phyloP scores from a whole-genome alignment of 2,113 vertebrate genomes.

The Megaleporinus macrocephalus region DNA sequence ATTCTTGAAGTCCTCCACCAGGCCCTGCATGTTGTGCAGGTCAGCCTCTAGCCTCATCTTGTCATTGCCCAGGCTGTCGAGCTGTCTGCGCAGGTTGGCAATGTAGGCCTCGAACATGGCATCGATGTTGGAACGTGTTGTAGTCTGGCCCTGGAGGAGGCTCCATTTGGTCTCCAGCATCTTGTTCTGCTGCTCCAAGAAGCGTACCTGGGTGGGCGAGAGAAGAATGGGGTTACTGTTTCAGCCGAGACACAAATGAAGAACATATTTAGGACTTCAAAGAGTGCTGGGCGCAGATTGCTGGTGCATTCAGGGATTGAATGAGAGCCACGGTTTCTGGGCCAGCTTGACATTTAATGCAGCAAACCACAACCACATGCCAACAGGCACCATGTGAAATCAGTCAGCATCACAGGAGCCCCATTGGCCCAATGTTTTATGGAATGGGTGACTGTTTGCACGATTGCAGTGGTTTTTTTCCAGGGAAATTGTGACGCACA shows the following conservation, averaged over 20 bases:
- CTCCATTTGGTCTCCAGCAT: slow-evolving; percentile 97
- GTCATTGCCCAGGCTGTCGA: slow-evolving; percentile 85
- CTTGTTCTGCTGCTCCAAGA: slow-evolving; percentile 98
- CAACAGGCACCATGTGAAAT: slow-evolving; percentile 38
- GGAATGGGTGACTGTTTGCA: slow-evolving; percentile 50
- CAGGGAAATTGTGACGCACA: slow-evolving; percentile 67
- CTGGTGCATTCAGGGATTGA: slow-evolving; percentile 26
- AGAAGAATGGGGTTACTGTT: slow-evolving; percentile 34
- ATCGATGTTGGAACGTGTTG: slow-evolving; percentile 81
- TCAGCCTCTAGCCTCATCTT: slow-evolving; percentile 90
- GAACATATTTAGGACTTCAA: slow-evolving; percentile 28
- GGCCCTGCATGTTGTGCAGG: slow-evolving; percentile 89
- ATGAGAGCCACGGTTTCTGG: slow-evolving; percentile 19
- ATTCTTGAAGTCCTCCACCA: slow-evolving; percentile 96
- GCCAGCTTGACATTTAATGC: slow-evolving; percentile 19
- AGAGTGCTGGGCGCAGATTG: background rate
- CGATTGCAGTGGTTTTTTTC: slow-evolving; percentile 53
- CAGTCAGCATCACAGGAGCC: slow-evolving; percentile 31
- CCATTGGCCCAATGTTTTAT: slow-evolving; percentile 18
- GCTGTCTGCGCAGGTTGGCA: slow-evolving; percentile 84
- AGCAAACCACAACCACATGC: slow-evolving; percentile 50
- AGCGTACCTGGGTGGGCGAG: slow-evolving; percentile 81
- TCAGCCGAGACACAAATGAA: slow-evolving; percentile 31
- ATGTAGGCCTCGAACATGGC: slow-evolving; percentile 89
- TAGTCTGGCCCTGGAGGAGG: slow-evolving; percentile 90